phyloP scores from a whole-genome alignment of 1,140 invertebrate species.

The Drosophila auraria region DNA sequence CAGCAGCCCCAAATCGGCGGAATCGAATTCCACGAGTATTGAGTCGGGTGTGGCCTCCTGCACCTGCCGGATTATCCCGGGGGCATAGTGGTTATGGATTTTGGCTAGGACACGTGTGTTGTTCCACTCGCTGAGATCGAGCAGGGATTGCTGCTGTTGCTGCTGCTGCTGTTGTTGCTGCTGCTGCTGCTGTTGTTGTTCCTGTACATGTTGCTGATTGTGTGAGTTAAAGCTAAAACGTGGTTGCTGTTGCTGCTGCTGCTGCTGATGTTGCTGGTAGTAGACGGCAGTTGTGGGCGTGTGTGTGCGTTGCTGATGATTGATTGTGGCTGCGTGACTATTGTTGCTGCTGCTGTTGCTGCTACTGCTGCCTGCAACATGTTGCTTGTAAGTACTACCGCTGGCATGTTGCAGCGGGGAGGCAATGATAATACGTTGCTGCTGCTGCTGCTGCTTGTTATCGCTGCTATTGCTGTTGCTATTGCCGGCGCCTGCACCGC shows the following conservation, averaged over 20 bases:
- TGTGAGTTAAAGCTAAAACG: constrained; percentile 79
- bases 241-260: constrained; percentile 53
- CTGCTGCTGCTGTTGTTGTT: constrained; percentile 60
- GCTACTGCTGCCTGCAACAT: constrained; percentile 56
- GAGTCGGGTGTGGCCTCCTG: constrained; percentile 85
- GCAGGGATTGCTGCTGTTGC: constrained; percentile 73
- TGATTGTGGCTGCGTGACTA: constrained; percentile 60
- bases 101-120: constrained; percentile 96
- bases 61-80: constrained; percentile 89
- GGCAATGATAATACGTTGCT: constrained; percentile 74
- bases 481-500: constrained; percentile 70
- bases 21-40: constrained; percentile 91
- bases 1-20: constrained; percentile 86
- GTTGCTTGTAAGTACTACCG: constrained; percentile 69
- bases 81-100: constrained; percentile 92
- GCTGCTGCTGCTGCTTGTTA: constrained; percentile 54
- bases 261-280: constrained; percentile 64
- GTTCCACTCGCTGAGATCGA: constrained; percentile 96
- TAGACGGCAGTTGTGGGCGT: constrained; percentile 59
- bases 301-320: constrained; percentile 73
- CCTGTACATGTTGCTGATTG: constrained; percentile 72
- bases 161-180: constrained; percentile 86
- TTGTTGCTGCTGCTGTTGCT: constrained; percentile 52
- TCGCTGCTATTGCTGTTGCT: constrained; percentile 47
- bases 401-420: constrained; percentile 67